Conservation (phyloP, 2,797 vertebrate genomes). For the Ceyx erithaca region DNA sequence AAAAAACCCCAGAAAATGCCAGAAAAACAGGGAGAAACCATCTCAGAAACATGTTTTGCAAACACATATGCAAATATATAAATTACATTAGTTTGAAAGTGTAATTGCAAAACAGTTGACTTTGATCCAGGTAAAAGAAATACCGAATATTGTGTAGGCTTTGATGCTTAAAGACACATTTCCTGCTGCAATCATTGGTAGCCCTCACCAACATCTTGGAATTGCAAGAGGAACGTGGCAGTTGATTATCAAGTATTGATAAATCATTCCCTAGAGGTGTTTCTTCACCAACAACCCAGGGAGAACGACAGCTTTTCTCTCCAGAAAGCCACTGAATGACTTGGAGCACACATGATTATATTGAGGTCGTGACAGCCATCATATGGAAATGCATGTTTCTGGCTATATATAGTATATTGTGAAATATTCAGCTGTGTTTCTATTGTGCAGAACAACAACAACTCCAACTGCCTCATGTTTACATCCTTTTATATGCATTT, state of each 20-base stretch:
- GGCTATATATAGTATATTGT: neutral
- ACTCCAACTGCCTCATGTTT: conserved; percentile 31
- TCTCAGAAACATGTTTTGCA: neutral
- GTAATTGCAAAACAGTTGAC: neutral
- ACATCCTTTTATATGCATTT: conserved; percentile 46
- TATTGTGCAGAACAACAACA: conserved; percentile 27
- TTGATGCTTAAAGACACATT: neutral
- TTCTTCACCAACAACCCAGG: neutral
- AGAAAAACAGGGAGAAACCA: neutral
- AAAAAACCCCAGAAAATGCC: too few species aligned
- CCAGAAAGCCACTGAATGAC: neutral
- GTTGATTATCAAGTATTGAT: neutral
- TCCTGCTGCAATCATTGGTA: neutral
- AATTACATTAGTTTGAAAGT: neutral
- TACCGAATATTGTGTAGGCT: neutral
- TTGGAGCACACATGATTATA: neutral
- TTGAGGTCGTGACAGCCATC: conserved; percentile 21
- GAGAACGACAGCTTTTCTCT: neutral
- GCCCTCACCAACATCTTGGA: neutral
- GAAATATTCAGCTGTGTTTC: conserved; percentile 16
- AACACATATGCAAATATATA: neutral
- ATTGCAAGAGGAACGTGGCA: neutral
- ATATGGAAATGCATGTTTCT: conserved; percentile 42
- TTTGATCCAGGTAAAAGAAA: neutral
- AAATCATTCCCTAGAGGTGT: neutral